Base-by-base conservation (phyloP, 2,888 invertebrate species). In the Polia nebulosa region DNA sequence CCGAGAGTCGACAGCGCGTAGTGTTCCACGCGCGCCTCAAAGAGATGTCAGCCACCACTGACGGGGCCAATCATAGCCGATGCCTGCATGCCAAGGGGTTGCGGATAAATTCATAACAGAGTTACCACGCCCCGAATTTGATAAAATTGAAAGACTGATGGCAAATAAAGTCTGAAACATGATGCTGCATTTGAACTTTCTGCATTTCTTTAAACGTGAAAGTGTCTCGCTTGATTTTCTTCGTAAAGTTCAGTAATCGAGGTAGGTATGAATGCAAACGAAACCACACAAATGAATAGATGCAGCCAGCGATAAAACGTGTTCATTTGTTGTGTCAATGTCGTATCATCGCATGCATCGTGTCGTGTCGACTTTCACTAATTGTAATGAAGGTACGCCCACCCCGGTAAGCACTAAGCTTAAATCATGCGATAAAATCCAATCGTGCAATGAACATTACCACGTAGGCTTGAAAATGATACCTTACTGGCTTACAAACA, bases 281-380 rank as follows among this genome's bases (percentile, higher is more conserved):
- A 59, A 64, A 57, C 51, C 44, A 53, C 56, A 22, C n/a, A 53
- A 61, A 56, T 57, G 39, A 78, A 61, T 41, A 60, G 70, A 51
- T 65, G 73, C 78, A 72, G 32, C 32, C 56, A 27, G 49, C 47
- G 60, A 72, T 45, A 56, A 56, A 62, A 49, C 74, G 58, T 62
- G 72, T 73, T 69, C 34, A 67, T 78, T 82, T 76, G 72, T 69
- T 78, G 55, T 72, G 65, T 72, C 75, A 75, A 68, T 71, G 72
- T 72, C 59, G 72, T 75, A 76, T 70, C 74, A 66, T 65, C 52
- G 65, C 73, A 73, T 61, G 68, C 70, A 73, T 70, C 73, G 56
- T 67, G 62, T 69, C 49, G 57, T 67, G 73, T 66, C 69, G 44
- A 83, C 83, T 83, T 84, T 83, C 83, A 76, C 84, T 84, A 80